Base-by-base conservation (phyloP, 1,140 invertebrate genomes). In the Capitella teleta region DNA sequence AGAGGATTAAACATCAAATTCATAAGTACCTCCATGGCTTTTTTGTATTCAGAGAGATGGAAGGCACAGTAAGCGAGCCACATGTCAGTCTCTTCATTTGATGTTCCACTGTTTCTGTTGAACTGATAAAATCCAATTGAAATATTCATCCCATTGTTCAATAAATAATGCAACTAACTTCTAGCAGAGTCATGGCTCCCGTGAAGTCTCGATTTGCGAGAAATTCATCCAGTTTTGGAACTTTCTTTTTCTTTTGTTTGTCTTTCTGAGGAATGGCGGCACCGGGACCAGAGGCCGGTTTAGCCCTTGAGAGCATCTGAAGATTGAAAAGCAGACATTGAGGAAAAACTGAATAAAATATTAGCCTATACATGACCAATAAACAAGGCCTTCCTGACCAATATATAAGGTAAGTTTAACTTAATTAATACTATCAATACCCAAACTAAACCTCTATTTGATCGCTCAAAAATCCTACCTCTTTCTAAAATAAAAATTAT, bases 61-160 rank as follows among this genome's bases (percentile, higher is more conserved):
- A 96, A 98, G 48, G 83, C 81, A 72, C 91, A 95, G 67, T 91
- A 98, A 2, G 84, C 91, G 50, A 87, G 81, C 91, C 93, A 98
- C 51, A 85, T 69, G 55, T 87, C 82, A 16, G 80, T 79, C 63
- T 81, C 79, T 5, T 78, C 68, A 43, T 73, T 76, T 14, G 65
- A 76, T 59, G 78, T 81, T 34, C 76, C 79, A 58, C 68, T 72
- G 49, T 72, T 70, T 54, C 73, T 61, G 48, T 74, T 66, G 61
- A 79, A 79, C 78, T 79, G 55, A 6, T 60, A 57, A 16, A 34
- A 16, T 34, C 10, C 16, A 38, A 40, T 23, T 21, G 25, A 40
- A 18, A 21, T 6, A n/a, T 24, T 40, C 38, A 40, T 14, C 10
- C 38, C 21, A 40, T 40, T n/a, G 2, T 40, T 18, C 38, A 21